Conservation (phyloP, 2,888 invertebrate species). For the Cryptophagus acutangulus region DNA sequence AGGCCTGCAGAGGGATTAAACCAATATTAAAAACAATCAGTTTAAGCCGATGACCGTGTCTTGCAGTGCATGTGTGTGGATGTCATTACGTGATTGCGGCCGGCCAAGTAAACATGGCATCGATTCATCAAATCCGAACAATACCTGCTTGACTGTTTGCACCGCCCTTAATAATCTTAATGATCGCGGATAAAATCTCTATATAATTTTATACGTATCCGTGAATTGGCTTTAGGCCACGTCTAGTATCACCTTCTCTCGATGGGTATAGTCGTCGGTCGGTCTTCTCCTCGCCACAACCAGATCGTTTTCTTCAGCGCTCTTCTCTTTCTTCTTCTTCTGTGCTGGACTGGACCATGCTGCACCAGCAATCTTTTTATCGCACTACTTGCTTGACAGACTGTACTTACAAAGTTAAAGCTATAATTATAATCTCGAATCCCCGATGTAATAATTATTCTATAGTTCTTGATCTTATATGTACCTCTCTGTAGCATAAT, state of each 20-base stretch:
- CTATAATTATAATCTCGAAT: conserved; percentile 46
- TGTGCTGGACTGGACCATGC: conserved; percentile 2
- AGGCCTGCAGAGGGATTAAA: conserved; percentile 13
- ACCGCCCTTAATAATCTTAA: conserved; percentile 50
- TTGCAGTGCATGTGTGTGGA: conserved; percentile 15
- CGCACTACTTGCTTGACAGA: conserved; percentile 36
- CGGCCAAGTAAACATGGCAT: conserved; percentile 42
- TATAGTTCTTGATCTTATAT: conserved; percentile 42
- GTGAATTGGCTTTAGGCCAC: conserved; percentile 44
- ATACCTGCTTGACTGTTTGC: conserved; percentile 44
- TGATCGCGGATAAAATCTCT: conserved; percentile 49
- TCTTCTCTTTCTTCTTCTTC: neutral
- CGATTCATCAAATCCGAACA: conserved; percentile 45
- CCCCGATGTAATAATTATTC: conserved; percentile 45
- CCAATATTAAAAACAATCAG: conserved; percentile 27
- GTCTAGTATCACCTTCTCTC: conserved; percentile 41
- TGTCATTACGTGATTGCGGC: conserved; percentile 37
- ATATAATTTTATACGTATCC: conserved; percentile 48
- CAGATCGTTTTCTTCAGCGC: conserved; percentile 9
- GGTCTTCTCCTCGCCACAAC: too few relatives aligned
- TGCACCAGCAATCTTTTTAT: conserved; percentile 28
- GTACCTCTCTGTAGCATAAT: conserved; percentile 41
- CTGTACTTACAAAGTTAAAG: conserved; percentile 39
- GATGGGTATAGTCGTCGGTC: neutral
- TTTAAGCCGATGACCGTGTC: conserved; percentile 15